Base-by-base conservation (phyloP, 2,888 invertebrate genomes). In the Trachelus tabidus region DNA sequence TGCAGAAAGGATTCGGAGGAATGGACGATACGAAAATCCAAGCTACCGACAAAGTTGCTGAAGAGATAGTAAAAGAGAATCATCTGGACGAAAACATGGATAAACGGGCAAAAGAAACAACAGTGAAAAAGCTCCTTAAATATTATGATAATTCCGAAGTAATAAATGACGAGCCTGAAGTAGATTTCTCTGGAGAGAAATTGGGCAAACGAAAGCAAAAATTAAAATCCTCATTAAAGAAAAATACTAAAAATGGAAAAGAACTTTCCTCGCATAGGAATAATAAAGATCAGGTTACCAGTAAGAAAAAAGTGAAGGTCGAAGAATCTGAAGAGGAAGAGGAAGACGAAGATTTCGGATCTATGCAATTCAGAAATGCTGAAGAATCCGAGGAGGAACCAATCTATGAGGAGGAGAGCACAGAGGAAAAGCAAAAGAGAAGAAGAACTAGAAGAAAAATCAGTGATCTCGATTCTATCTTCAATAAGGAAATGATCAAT, bases 401-500 rank as follows among this genome's bases (percentile, higher is more conserved):
- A 34, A 33, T 11, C n/a, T 75, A 37, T 30, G 73, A 71, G 12
- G 75, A 77, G 12, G 34, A 15, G 6, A 56, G 31, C 40, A 33
- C 68, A n/a, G 77, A 69, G 4, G 30, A 6, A 81, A 84, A 73
- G 11, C n/a, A 2, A 87, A 82, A 71, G 12, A 40, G 84, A 86
- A 76, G 78, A 84, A 40, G 75, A 35, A 23, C 75, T 2, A 78
- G 71, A 31, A 75, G 78, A 35, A 69, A 68, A 34, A 75, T 75
- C 1, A 30, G n/a, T 1, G 23, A 76, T 31, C 75, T 78, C 6
- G 80, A 85, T 15, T 73, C 77, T 0, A 75, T 86, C 12, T 77
- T 89, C 2, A 80, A 85, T 37, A 77, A 82, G 9, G 90, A 90
- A 76, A 90, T 90, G 89, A 85, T 89, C 35, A 78, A 84, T 12